Conservation (phyloP, 30 jellyfish, hydroid and myxozoan genomes). For the Hydractinia symbiolongicarpus region DNA sequence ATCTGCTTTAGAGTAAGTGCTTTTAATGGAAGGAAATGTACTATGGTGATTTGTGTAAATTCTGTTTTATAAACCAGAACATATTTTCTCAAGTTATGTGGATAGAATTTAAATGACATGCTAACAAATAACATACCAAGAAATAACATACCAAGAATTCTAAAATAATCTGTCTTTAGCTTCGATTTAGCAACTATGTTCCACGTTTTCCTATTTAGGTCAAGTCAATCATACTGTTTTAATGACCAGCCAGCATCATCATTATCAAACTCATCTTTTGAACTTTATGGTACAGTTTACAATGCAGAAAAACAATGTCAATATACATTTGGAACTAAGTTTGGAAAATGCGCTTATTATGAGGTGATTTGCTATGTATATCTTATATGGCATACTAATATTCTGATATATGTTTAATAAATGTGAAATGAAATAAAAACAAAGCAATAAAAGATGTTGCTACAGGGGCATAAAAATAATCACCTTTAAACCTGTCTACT, state of each 20-base stretch:
- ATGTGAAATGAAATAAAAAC: no score
- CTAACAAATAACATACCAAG: no score
- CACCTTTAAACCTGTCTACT: no score
- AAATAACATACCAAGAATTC: no score
- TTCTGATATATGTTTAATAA: no score
- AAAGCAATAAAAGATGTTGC: no score
- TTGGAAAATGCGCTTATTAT: slow-evolving; percentile 35
- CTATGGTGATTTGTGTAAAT: not conserved
- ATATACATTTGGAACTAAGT: slow-evolving; percentile 40
- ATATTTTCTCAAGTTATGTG: no score
- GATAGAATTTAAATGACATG: no score
- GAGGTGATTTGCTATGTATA: slow-evolving; percentile 27
- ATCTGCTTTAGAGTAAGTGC: slow-evolving; percentile 23
- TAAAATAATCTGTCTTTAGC: no score
- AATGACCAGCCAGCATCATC: slow-evolving; percentile 70
- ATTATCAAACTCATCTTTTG: slow-evolving; percentile 43
- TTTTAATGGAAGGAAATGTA: not conserved
- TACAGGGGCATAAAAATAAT: no score
- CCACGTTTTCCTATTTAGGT: slow-evolving; percentile 25
- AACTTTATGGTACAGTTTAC: slow-evolving; percentile 73
- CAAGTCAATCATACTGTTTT: slow-evolving; percentile 46
- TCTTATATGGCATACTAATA: no score
- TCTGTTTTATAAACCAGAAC: not conserved
- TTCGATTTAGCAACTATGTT: not conserved
- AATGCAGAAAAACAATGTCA: slow-evolving; percentile 73